These are phyloP conservation scores for Listrodromus nycthemerus DNA, from an alignment of 2,888 invertebrate species.

Conservation along the genomic window DNA sequence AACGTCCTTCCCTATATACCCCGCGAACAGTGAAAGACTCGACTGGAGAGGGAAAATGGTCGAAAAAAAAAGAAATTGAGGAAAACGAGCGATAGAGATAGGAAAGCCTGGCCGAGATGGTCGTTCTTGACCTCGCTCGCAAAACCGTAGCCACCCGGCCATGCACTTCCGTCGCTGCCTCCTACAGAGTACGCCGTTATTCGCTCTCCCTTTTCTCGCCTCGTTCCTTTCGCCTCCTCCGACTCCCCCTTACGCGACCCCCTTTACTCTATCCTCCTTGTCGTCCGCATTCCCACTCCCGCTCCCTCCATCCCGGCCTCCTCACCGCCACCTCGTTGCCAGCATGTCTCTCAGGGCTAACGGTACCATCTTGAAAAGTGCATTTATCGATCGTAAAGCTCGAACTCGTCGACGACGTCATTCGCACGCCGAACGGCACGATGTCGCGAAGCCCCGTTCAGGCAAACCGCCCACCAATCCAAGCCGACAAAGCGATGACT, in stretches of 20 bases:
- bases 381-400: slow-evolving; percentile 68
- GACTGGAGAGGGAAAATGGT: slow-evolving; percentile 2
- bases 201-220: slow-evolving; percentile 38
- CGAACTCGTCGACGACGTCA: slow-evolving; percentile 61
- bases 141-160: slow-evolving; percentile 49
- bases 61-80: slow-evolving; percentile 17
- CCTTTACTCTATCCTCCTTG: slow-evolving; percentile 21
- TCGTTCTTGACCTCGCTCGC: slow-evolving; percentile 61
- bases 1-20: slow-evolving; percentile 41
- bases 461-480: slow-evolving; percentile 23
- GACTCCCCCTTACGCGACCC: slow-evolving; percentile 48
- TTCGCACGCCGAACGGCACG: slow-evolving; percentile 44
- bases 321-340: slow-evolving; percentile 16
- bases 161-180: slow-evolving; percentile 50
- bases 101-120: slow-evolving; percentile 47
- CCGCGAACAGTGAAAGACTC: slow-evolving; percentile 10
- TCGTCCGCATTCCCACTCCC: neutral
- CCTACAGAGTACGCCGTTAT: slow-evolving; percentile 32
- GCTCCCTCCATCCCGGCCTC: neutral
- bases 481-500: slow-evolving; percentile 16
- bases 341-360: slow-evolving; percentile 47
- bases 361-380: slow-evolving; percentile 67
- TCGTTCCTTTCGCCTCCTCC: slow-evolving; percentile 41
- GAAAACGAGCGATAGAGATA: slow-evolving; percentile 19
- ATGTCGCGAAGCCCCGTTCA: slow-evolving; percentile 35